Conservation (phyloP, 2,888 invertebrate species). For the Stenoptilia bipunctidactyla region DNA sequence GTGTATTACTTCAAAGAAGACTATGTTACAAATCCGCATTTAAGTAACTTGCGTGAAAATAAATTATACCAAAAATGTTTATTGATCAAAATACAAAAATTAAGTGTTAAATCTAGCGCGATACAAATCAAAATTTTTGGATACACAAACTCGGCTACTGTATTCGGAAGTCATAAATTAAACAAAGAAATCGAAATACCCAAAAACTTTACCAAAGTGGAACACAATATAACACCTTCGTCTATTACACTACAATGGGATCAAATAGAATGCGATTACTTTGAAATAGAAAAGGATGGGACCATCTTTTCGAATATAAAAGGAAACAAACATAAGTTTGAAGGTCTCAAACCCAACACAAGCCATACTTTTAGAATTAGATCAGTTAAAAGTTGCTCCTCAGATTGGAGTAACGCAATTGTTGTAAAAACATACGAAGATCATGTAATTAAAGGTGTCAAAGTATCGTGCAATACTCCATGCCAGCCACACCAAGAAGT, state of each 20-base stretch:
- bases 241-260: slow-evolving; percentile 37
- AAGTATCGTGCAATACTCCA: slow-evolving; percentile 23
- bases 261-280: slow-evolving; percentile 23
- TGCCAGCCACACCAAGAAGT: slow-evolving; percentile 23
- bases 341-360: slow-evolving; percentile 27
- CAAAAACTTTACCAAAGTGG: slow-evolving; percentile 21
- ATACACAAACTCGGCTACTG: slow-evolving; percentile 25
- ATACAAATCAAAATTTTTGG: slow-evolving; percentile 41
- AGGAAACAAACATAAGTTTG: slow-evolving; percentile 28
- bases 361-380: slow-evolving; percentile 41
- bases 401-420: slow-evolving; percentile 44
- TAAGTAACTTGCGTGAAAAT: slow-evolving; percentile 21
- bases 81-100: slow-evolving; percentile 38
- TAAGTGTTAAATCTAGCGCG: slow-evolving; percentile 33
- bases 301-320: slow-evolving; percentile 36
- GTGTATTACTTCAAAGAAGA: slow-evolving; percentile 36
- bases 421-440: slow-evolving; percentile 27
- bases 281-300: slow-evolving; percentile 50
- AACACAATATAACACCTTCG: slow-evolving; percentile 26
- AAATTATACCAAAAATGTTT: slow-evolving; percentile 32
- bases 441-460: slow-evolving; percentile 18
- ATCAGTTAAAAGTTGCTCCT: slow-evolving; percentile 31
- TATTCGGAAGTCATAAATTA: slow-evolving; percentile 25
- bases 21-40: slow-evolving; percentile 38
- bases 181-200: slow-evolving; percentile 25